Conservation (phyloP, 2,113 vertebrate genomes). For the Myiozetetes cayanensis region DNA sequence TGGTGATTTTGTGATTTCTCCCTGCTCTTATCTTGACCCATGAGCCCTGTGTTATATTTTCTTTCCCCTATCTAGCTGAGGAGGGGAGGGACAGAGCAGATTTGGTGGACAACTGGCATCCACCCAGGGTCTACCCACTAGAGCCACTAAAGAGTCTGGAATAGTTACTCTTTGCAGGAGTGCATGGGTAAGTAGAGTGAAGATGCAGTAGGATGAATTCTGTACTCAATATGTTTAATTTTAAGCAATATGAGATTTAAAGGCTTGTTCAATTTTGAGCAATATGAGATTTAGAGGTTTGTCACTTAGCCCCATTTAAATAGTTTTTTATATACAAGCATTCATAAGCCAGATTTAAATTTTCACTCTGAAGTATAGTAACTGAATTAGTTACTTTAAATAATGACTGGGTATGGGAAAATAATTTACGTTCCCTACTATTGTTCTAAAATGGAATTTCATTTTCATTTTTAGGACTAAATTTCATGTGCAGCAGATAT, state of each 20-base stretch:
- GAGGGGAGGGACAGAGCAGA: not conserved
- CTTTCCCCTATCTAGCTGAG: not conserved
- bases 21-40: too few species aligned
- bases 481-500: not conserved
- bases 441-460: not conserved
- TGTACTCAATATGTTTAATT: not conserved
- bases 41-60: not conserved
- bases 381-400: not conserved
- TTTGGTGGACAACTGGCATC: not conserved
- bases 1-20: not conserved
- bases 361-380: not conserved
- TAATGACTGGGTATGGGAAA: not conserved
- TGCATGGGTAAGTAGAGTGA: not conserved
- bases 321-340: not conserved
- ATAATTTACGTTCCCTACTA: not conserved
- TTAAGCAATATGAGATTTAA: not conserved
- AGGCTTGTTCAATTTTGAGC: not conserved
- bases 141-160: not conserved
- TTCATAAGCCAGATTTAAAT: not conserved
- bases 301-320: not conserved
- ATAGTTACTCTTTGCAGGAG: not conserved
- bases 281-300: not conserved
- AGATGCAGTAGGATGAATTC: not conserved
- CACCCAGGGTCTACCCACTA: not conserved
- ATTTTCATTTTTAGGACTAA: not conserved